Percentiles rank a stretch among this genome's conserved stretches.
These are phyloP conservation scores for Drosophila quinaria DNA, from an alignment of 2,888 invertebrate species.

Conservation along the genomic window DNA sequence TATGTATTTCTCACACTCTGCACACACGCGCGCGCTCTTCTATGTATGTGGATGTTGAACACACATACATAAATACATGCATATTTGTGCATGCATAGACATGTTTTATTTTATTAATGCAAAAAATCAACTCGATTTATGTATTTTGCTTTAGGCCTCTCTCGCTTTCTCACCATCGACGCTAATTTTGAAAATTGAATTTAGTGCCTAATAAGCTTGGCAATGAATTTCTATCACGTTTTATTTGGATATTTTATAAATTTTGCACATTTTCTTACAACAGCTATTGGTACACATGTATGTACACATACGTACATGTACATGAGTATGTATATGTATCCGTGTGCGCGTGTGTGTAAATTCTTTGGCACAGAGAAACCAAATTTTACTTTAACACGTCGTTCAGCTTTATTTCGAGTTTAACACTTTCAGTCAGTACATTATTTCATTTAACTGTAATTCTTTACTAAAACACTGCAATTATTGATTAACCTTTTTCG, in stretches of 20 bases:
- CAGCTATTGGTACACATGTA: conserved; percentile 53
- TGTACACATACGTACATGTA: conserved; percentile 35
- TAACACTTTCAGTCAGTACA: conserved; percentile 35
- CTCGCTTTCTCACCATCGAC: conserved; percentile 29
- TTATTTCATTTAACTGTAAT: conserved; percentile 22
- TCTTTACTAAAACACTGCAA: conserved; percentile 35
- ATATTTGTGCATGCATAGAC: conserved; percentile 50
- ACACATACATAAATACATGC: conserved; percentile 31
- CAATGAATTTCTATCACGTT: conserved; percentile 45
- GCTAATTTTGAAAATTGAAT: conserved; percentile 37
- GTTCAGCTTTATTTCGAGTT: conserved; percentile 24
- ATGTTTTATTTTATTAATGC: conserved; percentile 48
- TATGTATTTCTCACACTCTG: conserved; percentile 65
- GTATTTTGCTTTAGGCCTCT: conserved; percentile 14
- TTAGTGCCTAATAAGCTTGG: conserved; percentile 30
- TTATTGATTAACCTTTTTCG: conserved; percentile 61
- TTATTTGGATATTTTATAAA: conserved; percentile 57
- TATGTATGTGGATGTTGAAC: conserved; percentile 35
- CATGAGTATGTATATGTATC: conserved; percentile 26
- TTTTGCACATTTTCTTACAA: conserved; percentile 75
- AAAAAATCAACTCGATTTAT: conserved; percentile 52
- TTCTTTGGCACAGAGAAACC: conserved; percentile 69
- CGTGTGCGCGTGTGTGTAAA: conserved; percentile 60
- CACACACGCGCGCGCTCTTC: conserved; percentile 56
- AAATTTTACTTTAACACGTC: conserved; percentile 54